Percentiles rank a stretch among this genome's conserved stretches.
Evolutionary conservation across 2,113 vertebrate species (phyloP).

Genomic region (Dicaeum eximium): DNA sequence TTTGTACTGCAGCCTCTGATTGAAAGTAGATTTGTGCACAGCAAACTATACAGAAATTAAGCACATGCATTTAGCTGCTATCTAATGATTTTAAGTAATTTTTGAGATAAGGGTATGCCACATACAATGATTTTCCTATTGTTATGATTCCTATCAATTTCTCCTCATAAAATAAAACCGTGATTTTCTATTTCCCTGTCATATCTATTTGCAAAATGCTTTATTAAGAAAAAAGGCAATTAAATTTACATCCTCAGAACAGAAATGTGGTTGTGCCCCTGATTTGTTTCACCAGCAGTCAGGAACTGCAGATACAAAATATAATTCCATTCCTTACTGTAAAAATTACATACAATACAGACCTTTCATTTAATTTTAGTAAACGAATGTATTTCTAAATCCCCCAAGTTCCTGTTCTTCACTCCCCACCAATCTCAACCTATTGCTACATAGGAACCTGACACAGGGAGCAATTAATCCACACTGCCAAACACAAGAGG

Average conservation of each 20-base stretch:
- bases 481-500: slow-evolving; percentile 64
- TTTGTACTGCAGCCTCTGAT: neutral
- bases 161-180: neutral
- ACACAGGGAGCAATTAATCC: slow-evolving; percentile 71
- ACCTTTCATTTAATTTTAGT: neutral
- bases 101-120: neutral
- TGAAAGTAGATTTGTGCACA: neutral
- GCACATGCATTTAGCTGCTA: neutral
- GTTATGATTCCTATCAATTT: neutral
- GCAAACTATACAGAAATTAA: neutral
- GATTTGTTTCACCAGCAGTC: neutral
- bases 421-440: neutral
- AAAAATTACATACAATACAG: neutral
- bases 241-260: neutral
- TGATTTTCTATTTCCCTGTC: neutral
- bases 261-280: neutral
- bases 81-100: neutral
- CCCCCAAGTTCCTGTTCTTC: neutral
- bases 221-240: neutral
- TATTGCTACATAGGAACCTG: slow-evolving; percentile 21
- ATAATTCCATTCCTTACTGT: neutral
- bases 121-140: neutral
- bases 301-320: neutral
- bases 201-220: neutral
- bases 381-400: neutral